phyloP scores from a whole-genome alignment of 1,140 invertebrate species.

The Polypedilum pembai region DNA sequence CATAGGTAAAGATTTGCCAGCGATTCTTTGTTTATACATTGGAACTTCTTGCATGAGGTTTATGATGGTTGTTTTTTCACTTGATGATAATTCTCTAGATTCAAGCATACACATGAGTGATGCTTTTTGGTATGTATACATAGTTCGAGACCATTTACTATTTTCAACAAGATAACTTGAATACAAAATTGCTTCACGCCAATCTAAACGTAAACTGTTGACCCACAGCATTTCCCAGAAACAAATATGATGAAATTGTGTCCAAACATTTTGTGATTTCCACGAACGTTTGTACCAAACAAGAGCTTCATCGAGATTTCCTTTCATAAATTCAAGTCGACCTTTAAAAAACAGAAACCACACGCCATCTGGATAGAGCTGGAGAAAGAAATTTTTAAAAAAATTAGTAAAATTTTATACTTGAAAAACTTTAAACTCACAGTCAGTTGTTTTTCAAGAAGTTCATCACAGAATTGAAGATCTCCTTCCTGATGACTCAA shows the following conservation, averaged over 20 bases:
- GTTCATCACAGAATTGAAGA: conserved; percentile 61
- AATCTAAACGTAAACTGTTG: conserved; percentile 57
- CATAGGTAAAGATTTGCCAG: conserved; percentile 92
- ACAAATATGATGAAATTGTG: conserved; percentile 90
- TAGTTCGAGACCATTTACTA: conserved; percentile 85
- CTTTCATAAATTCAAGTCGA: conserved; percentile 71
- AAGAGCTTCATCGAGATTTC: conserved; percentile 67
- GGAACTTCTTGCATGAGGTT: conserved; percentile 65
- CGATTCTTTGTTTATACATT: conserved; percentile 77
- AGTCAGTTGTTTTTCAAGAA: conserved; percentile 62
- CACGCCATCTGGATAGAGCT: conserved; percentile 73
- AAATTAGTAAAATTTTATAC: not conserved
- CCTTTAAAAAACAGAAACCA: conserved; percentile 91
- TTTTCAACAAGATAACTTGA: conserved; percentile 63
- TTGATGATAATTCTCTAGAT: conserved; percentile 44
- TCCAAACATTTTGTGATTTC: conserved; percentile 78
- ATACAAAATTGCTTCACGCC: conserved; percentile 64
- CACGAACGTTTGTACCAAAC: conserved; percentile 76
- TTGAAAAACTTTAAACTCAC: conserved; percentile 40
- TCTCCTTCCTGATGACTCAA: conserved; percentile 74
- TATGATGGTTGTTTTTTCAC: conserved; percentile 47
- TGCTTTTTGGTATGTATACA: conserved; percentile 85
- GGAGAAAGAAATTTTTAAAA: conserved; percentile 19
- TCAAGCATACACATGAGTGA: conserved; percentile 60
- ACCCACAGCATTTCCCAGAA: conserved; percentile 95